Conservation (phyloP, 2,113 vertebrate species). For the Trematomus loennbergii region DNA sequence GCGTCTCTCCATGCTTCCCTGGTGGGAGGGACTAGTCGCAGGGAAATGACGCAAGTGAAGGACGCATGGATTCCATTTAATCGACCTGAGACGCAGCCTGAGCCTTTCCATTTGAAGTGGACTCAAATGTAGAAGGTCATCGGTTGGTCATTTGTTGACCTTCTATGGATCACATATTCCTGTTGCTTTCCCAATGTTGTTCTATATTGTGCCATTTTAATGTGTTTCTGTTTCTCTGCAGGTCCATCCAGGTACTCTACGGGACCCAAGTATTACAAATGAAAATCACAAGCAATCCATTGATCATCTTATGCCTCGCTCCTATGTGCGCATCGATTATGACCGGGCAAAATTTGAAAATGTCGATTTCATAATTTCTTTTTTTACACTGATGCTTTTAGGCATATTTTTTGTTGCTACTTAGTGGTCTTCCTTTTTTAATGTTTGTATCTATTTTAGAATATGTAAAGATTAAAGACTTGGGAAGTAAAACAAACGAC, state of each 20-base stretch:
- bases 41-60: too few species aligned
- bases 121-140: not conserved
- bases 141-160: not conserved
- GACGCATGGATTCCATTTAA: too few species aligned
- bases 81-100: too few species aligned
- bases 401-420: not conserved
- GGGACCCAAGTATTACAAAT: conserved; percentile 76
- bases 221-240: conserved; percentile 43
- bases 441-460: conserved; percentile 7
- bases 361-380: not conserved
- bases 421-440: not conserved
- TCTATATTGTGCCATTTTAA: not conserved
- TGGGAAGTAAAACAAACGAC: not conserved
- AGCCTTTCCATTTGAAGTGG: not conserved
- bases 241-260: conserved; percentile 70
- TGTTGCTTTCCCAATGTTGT: not conserved
- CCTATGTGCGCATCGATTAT: not conserved
- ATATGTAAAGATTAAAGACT: not conserved
- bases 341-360: not conserved
- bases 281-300: conserved; percentile 30
- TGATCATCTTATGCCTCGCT: not conserved
- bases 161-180: too few species aligned
- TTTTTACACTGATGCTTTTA: conserved; percentile 7
- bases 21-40: too few species aligned
- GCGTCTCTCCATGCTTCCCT: too few species aligned